Evolutionary conservation across 2,797 vertebrate genomes (phyloP), one percentile per base, ranked within the genome.

Genomic region (Sebastes itinus): DNA sequence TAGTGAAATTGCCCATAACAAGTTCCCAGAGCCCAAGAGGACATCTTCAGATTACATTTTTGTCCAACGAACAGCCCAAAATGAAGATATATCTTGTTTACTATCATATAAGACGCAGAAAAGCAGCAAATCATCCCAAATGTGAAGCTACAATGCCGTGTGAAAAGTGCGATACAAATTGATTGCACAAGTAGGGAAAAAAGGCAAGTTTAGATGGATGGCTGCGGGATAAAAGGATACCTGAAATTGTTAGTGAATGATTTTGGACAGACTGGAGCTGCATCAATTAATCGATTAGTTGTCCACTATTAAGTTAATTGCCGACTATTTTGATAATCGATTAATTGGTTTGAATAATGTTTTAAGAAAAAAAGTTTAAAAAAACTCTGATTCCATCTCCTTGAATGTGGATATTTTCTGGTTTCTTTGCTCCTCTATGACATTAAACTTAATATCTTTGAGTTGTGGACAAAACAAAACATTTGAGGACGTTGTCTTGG

Each of bases 91-190:
- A 18, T 46, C 16, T 0, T 46, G 42, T 46, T 46, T 46, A 46
- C 42, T 46, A 7, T 46, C 6, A 46, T 18, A 46, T 46, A 18
- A 46, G 42, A 18, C 0, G 0, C 1, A 46, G 1, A 46, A 46
- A 46, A 46, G 42, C 42, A 46, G 42, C 16, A 59, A 59, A 59
- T 28, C 12, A 28, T 58, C 25, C 7, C 23, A 27, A 58, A 27
- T 46, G 42, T 46, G 16, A 46, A 18, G 42, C 42, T 63, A 8
- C 2, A 22, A n/a, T n/a, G 18, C 49, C 16, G 42, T 14, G 7
- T 42, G 7, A 72, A 46, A 60, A 14, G n/a, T 9, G 10, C 46
- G 0, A 5, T 54, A 16, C 28, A 55, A 52, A 18, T n/a, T 49
- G 11, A 74, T 56, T 66, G 25, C 10, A 16, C 9, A 66, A 32